These are phyloP conservation scores for Atrina japonica DNA, from an alignment of 2,888 invertebrate species.

Conservation along the genomic window DNA sequence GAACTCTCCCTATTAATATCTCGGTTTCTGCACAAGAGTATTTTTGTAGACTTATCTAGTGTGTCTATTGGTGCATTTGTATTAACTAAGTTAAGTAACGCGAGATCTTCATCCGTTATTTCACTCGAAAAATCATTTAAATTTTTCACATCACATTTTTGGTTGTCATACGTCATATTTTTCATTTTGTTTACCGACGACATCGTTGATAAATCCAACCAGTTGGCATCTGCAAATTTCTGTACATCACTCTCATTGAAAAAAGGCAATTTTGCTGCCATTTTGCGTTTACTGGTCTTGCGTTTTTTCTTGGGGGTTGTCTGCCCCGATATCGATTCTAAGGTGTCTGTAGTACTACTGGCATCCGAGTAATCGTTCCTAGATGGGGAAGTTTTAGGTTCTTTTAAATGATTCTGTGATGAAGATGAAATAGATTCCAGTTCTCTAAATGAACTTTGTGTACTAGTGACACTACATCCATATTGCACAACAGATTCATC, in stretches of 20 bases:
- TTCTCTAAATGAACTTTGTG: no score
- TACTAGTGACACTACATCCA: no score
- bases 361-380: no score
- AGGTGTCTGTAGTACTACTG: no score
- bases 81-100: no score
- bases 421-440: no score
- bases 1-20: not conserved
- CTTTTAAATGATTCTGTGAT: no score
- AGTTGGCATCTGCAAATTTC: conserved; percentile 50
- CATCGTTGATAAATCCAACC: conserved; percentile 42
- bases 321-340: no score
- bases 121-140: not conserved
- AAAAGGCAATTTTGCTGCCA: conserved; percentile 54
- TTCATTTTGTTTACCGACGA: not conserved
- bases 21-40: not conserved
- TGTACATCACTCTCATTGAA: conserved; percentile 48
- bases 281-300: conserved; percentile 47
- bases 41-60: not conserved
- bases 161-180: conserved; percentile 2
- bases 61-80: no score
- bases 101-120: conserved; percentile 32
- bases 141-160: not conserved
- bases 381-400: not conserved
- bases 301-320: conserved; percentile 38
- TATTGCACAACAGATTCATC: no score